Conservation (phyloP, 53 echinoderm and acorn worm genomes). For the Stichopus horrens region DNA sequence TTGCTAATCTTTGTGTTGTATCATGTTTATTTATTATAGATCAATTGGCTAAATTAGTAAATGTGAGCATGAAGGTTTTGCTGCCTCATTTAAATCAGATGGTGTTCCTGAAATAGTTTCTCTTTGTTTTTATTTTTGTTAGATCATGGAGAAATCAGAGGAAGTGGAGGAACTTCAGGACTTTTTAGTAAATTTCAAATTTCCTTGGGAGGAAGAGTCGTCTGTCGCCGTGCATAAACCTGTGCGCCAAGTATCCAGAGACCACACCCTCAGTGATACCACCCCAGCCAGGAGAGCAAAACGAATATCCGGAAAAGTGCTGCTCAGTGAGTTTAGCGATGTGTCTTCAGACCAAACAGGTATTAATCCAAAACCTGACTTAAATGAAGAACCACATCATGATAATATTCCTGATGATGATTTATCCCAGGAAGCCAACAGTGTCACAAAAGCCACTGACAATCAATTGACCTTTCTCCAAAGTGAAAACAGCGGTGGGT, state of each 20-base stretch:
- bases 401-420: background rate
- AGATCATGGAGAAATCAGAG: slow-evolving; percentile 1
- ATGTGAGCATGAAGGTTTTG: no score
- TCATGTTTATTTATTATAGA: no score
- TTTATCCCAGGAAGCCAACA: background rate
- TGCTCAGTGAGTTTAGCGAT: background rate
- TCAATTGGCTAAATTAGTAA: no score
- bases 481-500: background rate
- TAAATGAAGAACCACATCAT: background rate
- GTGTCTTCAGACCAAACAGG: background rate
- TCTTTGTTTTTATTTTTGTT: background rate
- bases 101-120: no score
- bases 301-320: slow-evolving; percentile 31
- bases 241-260: background rate
- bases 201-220: slow-evolving; percentile 29
- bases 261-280: slow-evolving; percentile 3
- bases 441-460: background rate
- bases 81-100: no score
- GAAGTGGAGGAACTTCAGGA: slow-evolving; percentile 29
- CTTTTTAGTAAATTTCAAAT: slow-evolving; percentile 36
- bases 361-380: background rate
- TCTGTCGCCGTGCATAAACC: background rate
- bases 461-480: background rate
- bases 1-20: no score
- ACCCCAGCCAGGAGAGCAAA: slow-evolving; percentile 13